A percentile compares a stretch with the other conserved stretches of the same genome.
These are phyloP conservation scores for Coreoperca whiteheadi DNA, from an alignment of 2,113 vertebrate species.

Conservation along the genomic window DNA sequence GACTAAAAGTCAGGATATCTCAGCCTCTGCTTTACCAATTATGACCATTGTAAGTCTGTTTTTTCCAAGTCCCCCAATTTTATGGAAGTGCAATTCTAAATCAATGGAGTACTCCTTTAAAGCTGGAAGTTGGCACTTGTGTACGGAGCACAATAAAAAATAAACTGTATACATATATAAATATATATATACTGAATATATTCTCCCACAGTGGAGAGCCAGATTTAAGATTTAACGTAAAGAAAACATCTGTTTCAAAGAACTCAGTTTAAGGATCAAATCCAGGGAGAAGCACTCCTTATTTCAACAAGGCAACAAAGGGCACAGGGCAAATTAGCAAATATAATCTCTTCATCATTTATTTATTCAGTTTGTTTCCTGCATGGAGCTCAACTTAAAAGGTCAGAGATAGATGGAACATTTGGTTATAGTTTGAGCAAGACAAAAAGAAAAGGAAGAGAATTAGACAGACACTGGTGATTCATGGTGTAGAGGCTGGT, in stretches of 20 bases:
- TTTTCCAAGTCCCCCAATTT: neutral
- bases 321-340: slow-evolving; percentile 63
- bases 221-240: slow-evolving; percentile 1
- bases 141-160: neutral
- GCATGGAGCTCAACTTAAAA: slow-evolving; percentile 63
- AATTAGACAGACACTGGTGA: slow-evolving; percentile 13
- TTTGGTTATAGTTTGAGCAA: slow-evolving; percentile 37
- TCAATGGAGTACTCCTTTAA: neutral
- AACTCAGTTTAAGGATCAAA: slow-evolving; percentile 27
- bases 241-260: neutral
- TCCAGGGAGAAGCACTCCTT: slow-evolving; percentile 10
- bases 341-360: slow-evolving; percentile 70
- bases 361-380: slow-evolving; percentile 69
- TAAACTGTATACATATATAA: neutral
- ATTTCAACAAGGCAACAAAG: slow-evolving; percentile 50
- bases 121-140: neutral
- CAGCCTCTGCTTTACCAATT: neutral
- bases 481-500: slow-evolving; percentile 19
- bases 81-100: neutral
- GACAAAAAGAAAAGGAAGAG: slow-evolving; percentile 21
- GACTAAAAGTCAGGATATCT: too few species aligned
- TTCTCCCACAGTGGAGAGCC: neutral
- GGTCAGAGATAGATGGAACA: slow-evolving; percentile 57
- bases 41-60: neutral
- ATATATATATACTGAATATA: neutral